Base-by-base conservation (phyloP, 1,140 invertebrate genomes). In the Brachionus rubens region DNA sequence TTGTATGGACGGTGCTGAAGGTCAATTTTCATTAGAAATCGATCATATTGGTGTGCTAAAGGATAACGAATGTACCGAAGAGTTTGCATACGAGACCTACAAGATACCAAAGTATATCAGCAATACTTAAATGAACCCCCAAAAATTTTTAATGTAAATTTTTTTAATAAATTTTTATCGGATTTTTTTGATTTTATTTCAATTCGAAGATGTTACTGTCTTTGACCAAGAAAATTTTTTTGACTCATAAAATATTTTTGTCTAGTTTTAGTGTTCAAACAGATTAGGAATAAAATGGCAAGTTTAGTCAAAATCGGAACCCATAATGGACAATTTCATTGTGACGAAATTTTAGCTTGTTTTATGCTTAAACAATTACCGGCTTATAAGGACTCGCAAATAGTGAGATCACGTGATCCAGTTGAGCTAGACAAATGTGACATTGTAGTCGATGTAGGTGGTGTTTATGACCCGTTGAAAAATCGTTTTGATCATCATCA, bases 381-480 rank as follows among this genome's bases (percentile, higher is more conserved):
- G 0, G 83, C 90, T 78, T 97, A 91, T 82, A 88, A 89, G 79
- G 86, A 93, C 86, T 91, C 93, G 0, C 84, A 88, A 78, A 92
- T 98, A 80, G 84, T 95, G 7, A 88, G 94, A 84, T 87, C 89
- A 6, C 81, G 91, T 62, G 87, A 91, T 81, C 79, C 82, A n/a
- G 79, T 81, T 28, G 77, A 91, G 77, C 85, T 98, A 47, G 87
- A 90, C 12, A 88, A 88, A 4, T 98, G 94, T 86, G 92, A 97
- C 82, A 90, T 98, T 79, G 92, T 99, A 21, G 90, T 99, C 3
- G 96, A 99, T 87, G 95, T 99, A 28, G 96, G 96, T n/a, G 90
- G 88, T 5, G 88, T 89, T 16, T 99, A 91, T 85, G 88, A 98
- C 86, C 90, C 89, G 56, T 81, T 84, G 1, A 90, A 81, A 52